Evolutionary conservation across 2,113 vertebrate species (phyloP), one percentile per base, ranked within the genome.

Genomic region (Otolemur garnettii): DNA sequence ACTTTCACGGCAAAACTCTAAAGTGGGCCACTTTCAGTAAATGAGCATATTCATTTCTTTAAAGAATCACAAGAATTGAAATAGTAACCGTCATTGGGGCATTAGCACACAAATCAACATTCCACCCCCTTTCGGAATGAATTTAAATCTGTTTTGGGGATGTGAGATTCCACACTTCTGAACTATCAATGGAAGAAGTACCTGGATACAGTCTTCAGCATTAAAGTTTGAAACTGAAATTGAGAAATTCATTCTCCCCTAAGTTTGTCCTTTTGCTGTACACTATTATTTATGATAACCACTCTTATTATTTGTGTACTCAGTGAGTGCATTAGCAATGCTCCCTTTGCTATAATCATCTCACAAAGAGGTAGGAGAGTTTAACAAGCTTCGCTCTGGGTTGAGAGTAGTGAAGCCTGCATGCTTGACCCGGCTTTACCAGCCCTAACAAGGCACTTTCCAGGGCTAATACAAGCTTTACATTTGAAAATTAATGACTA

Each of bases 21-120:
- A 93, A 80, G 24, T 77, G 22, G 18, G 50, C 62, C 97, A 59
- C 26, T 92, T 96, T 94, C 42, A 94, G 66, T 45, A 94, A 72
- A 96, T 97, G 66, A 96, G 15, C 50, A 95, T 30, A 79, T 57
- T 42, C 62, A 90, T 94, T 86, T 93, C 82, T 92, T 92, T 95
- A 84, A 90, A 95, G 26, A 97, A 68, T 35, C 69, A 74, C 68
- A 24, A 96, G 5, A 96, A 90, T 11, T 50, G 53, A 89, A 97
- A 94, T 93, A 75, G 83, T 11, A 90, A 90, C 33, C 95, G 91
- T 87, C 19, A 95, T 71, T 69, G 21, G 91, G 30, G 30, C 74
- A 77, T 8, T 35, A 78, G 28, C 42, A 92, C 69, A 83, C 18
- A 87, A 97, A 95, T 12, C 69, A 94, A 50, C 94, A 94, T 42